Evolutionary conservation across 2,797 vertebrate genomes (phyloP), one percentile per base, ranked within the genome.

Genomic region (Staurois parvus): DNA sequence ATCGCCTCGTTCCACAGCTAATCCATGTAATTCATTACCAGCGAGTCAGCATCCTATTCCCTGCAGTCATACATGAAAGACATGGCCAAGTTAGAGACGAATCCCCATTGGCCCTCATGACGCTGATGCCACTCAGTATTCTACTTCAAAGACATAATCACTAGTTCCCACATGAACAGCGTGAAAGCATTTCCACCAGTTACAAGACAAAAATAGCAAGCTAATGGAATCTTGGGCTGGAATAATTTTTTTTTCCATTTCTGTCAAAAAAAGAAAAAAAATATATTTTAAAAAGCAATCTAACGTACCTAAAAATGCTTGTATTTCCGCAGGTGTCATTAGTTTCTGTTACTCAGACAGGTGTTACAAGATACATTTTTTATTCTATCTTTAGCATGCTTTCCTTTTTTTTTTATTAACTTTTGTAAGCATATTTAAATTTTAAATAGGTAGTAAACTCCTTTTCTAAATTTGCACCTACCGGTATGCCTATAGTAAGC

Each of bases 131-230:
- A 67, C 64, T 67, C 59, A 59, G 73, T 85, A 72, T 42, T 77
- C 26, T 45, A 59, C 80, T 83, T 89, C 85, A 81, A 85, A 87
- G 72, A 32, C 70, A 81, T 84, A 84, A 87, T 88, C 86, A 80
- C 88, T 42, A 45, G 90, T 90, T 91, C 85, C 62, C 80, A 88
- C 81, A 87, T 67, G 88, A 88, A 74, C 69, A 85, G 86, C 76
- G 87, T 84, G 84, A 88, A 88, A 91, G 87, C 89, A 72, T 73
- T 92, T 87, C 87, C 86, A 75, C 86, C 89, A 86, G 72, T 84
- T 37, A 0, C 1, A 84, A 56, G 64, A 66, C 87, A 90, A 76
- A 90, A 91, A 90, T 77, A 91, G 87, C 88, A 91, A 90, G 84
- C 72, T 72, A 89, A 64, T 89, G 86, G 88, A 89, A 81, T 90